Conservation (phyloP, 2,113 vertebrate genomes). For the Phyllostomus discolor region DNA sequence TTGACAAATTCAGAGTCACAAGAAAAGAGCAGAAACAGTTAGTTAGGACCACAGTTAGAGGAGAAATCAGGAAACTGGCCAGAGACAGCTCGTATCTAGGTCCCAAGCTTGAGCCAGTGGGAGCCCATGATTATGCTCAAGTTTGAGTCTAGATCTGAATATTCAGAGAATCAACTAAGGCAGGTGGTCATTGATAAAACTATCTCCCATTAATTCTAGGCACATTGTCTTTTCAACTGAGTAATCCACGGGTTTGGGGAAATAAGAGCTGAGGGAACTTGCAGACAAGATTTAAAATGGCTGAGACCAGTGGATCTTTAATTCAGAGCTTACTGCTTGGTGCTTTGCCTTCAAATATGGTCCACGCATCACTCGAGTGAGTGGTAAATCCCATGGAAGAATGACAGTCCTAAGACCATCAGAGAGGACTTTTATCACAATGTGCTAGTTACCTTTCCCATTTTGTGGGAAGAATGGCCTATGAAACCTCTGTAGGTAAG, state of each 20-base stretch:
- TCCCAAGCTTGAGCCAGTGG: neutral
- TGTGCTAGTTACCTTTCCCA: neutral
- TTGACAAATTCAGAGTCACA: neutral
- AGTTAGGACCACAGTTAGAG: neutral
- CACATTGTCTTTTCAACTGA: neutral
- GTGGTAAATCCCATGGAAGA: neutral
- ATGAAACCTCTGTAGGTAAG: neutral
- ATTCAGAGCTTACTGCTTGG: neutral
- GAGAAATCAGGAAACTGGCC: neutral
- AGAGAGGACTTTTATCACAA: neutral
- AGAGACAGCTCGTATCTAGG: neutral
- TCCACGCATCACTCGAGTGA: neutral
- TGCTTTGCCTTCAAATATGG: neutral
- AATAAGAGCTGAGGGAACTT: neutral
- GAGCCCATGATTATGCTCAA: neutral
- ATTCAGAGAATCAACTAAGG: neutral
- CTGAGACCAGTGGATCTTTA: neutral
- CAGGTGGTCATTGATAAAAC: neutral
- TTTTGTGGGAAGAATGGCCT: neutral
- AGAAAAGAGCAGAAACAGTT: neutral
- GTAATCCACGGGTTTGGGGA: neutral
- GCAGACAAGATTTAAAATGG: neutral
- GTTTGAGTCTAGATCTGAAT: neutral
- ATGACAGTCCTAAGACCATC: neutral
- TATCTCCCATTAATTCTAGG: neutral